Percentiles rank a stretch among this genome's conserved stretches.
These are phyloP conservation scores for Lepidurus apus DNA, from an alignment of 1,140 invertebrate genomes.

Conservation along the genomic window DNA sequence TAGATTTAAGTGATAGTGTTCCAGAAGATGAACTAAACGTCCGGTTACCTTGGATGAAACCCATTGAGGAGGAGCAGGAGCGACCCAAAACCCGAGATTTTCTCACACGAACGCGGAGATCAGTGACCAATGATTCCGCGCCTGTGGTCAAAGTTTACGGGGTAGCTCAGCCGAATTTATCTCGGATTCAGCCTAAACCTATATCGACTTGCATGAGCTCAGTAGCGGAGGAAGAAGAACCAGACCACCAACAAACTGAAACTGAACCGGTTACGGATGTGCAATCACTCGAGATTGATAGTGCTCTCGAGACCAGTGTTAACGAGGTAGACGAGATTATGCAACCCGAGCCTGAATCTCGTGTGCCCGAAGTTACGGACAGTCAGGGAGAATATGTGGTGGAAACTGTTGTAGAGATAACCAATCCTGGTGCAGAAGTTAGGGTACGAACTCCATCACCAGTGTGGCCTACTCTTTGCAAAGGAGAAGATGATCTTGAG, in stretches of 20 bases:
- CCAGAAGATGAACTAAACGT: constrained; percentile 25
- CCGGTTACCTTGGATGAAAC: constrained; percentile 27
- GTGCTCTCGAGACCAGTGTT: neutral
- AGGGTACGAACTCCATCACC: neutral
- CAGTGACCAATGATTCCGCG: neutral
- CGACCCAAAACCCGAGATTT: constrained; percentile 1
- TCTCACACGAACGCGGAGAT: neutral
- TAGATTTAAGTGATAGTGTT: constrained; percentile 3
- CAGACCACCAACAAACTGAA: constrained; percentile 13
- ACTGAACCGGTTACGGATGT: neutral
- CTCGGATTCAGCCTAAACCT: constrained; percentile 15
- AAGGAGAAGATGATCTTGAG: neutral
- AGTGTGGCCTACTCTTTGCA: neutral
- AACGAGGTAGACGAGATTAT: neutral
- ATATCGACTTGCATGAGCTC: constrained; percentile 8
- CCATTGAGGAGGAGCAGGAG: constrained; percentile 2
- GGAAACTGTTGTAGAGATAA: constrained; percentile 17
- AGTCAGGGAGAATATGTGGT: neutral
- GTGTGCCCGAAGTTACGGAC: neutral
- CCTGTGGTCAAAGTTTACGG: constrained; percentile 6
- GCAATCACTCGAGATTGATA: neutral
- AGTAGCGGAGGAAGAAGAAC: constrained; percentile 25
- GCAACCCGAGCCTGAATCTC: neutral
- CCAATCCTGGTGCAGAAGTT: neutral
- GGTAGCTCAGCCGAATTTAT: neutral